phyloP scores from a whole-genome alignment of 2,888 invertebrate species.

The Mesorhabditis belari region DNA sequence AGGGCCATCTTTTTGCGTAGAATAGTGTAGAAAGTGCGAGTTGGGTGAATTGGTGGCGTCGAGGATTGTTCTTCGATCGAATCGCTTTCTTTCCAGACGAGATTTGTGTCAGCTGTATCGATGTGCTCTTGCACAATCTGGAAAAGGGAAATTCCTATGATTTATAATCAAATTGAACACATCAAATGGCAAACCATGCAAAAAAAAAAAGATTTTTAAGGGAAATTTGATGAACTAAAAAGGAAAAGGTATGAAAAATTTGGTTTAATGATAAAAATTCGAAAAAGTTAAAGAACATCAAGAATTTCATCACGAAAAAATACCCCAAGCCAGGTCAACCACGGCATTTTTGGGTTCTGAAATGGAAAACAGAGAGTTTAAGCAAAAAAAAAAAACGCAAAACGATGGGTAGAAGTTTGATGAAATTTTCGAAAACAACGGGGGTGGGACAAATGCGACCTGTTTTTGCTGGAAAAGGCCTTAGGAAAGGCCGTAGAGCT shows the following conservation, averaged over 20 bases:
- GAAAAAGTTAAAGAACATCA: neutral
- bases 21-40: neutral
- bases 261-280: neutral
- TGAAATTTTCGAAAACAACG: too few species aligned
- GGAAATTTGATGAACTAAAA: too few species aligned
- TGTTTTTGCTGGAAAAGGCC: too few species aligned
- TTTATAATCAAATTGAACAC: neutral
- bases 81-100: neutral
- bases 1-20: conserved; percentile 15
- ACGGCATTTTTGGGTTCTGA: too few species aligned
- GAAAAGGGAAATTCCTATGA: neutral
- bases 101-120: conserved; percentile 58
- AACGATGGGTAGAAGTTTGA: too few species aligned
- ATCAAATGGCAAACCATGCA: neutral
- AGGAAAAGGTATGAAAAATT: too few species aligned
- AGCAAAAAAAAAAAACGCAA: too few species aligned
- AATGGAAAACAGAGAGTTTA: too few species aligned
- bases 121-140: conserved; percentile 88
- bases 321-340: neutral
- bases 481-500: too few species aligned
- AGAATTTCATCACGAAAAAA: neutral
- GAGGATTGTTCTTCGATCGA: neutral
- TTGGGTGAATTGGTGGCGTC: neutral
- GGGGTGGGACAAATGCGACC: too few species aligned
- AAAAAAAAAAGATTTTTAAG: too few species aligned